phyloP scores from a whole-genome alignment of 2,888 invertebrate species.

The Girardia tigrina region DNA sequence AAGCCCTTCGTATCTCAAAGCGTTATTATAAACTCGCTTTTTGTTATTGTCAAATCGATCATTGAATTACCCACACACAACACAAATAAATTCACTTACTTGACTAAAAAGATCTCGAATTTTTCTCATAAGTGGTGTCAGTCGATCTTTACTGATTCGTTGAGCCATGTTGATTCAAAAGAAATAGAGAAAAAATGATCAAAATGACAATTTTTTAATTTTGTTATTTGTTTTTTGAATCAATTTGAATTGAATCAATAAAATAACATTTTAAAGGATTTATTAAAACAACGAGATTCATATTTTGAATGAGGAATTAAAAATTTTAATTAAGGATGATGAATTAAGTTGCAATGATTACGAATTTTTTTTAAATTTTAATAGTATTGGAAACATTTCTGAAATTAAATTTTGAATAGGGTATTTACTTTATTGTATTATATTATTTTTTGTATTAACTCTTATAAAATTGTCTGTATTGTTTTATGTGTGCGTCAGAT shows the following conservation, averaged over 20 bases:
- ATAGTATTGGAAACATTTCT: too few species aligned
- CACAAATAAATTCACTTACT: neutral
- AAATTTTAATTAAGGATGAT: neutral
- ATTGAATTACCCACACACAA: neutral
- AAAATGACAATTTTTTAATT: too few species aligned
- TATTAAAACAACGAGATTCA: neutral
- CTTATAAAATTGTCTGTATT: too few species aligned
- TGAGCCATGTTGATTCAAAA: neutral
- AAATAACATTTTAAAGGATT: neutral
- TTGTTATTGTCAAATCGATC: too few species aligned
- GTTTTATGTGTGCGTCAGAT: too few species aligned
- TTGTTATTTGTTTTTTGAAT: neutral
- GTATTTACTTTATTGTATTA: too few species aligned
- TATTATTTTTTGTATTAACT: too few species aligned
- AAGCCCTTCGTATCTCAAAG: neutral
- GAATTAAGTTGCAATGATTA: neutral
- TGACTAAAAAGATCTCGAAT: neutral
- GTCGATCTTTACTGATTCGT: constrained; percentile 8
- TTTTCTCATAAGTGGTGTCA: neutral
- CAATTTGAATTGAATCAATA: neutral
- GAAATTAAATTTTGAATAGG: too few species aligned
- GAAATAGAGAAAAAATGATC: neutral
- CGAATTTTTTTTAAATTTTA: neutral
- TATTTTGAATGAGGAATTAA: neutral
- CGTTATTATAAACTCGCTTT: neutral